Conservation (phyloP, 2,797 vertebrate genomes). For the Premnoplex brunnescens region DNA sequence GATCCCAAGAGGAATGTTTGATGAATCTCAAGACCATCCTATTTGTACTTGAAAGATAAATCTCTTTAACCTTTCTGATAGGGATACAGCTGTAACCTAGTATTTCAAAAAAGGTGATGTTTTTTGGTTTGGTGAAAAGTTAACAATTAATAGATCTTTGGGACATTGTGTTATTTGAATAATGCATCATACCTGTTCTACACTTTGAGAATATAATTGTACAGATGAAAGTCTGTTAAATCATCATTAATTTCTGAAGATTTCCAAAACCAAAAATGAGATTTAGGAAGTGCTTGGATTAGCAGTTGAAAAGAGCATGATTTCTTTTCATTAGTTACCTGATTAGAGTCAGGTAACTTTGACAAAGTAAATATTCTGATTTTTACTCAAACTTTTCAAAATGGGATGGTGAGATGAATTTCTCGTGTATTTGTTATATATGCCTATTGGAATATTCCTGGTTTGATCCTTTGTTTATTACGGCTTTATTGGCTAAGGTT, state of each 20-base stretch:
- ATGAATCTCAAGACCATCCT: background rate
- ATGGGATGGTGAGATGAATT: background rate
- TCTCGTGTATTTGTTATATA: background rate
- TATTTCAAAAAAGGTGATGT: background rate
- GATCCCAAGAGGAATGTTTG: background rate
- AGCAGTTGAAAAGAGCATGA: background rate
- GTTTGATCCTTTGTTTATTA: background rate
- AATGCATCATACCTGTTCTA: background rate
- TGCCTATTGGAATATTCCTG: background rate
- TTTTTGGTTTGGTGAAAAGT: background rate
- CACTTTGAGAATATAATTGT: background rate
- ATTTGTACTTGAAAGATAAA: background rate
- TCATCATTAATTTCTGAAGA: background rate
- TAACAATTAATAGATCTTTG: background rate
- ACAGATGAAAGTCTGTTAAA: background rate
- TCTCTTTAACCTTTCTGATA: background rate
- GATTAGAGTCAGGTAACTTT: background rate
- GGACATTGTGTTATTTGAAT: background rate
- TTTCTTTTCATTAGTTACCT: background rate
- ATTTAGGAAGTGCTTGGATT: background rate
- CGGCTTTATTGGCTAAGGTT: background rate
- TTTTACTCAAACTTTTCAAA: background rate
- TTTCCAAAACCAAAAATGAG: background rate
- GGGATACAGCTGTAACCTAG: background rate
- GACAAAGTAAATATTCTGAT: background rate